A percentile compares a stretch with the other conserved stretches of the same genome.
These are phyloP conservation scores for Colletes latitarsis DNA, from an alignment of 1,140 invertebrate genomes.

Conservation along the genomic window DNA sequence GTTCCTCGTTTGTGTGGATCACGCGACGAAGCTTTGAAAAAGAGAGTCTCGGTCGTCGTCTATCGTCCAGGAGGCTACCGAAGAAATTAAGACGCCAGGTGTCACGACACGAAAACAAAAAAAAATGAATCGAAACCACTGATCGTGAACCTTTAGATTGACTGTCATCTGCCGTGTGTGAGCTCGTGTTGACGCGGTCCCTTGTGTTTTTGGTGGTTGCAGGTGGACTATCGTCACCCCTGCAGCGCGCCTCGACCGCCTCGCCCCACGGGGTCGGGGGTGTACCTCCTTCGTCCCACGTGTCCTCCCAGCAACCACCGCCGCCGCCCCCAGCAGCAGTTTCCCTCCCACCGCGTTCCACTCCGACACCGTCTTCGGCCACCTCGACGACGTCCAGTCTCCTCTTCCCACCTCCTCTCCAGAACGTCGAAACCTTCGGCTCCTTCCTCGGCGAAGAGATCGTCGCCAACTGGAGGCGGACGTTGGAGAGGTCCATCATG, in stretches of 20 bases:
- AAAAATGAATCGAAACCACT: not conserved
- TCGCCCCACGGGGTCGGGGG: constrained; percentile 79
- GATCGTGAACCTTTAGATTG: constrained; percentile 40
- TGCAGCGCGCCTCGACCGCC: constrained; percentile 80
- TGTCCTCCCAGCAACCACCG: constrained; percentile 77
- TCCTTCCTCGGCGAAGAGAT: constrained; percentile 89
- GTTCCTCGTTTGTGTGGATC: constrained; percentile 63
- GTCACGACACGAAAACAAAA: constrained; percentile 44
- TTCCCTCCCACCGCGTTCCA: constrained; percentile 76
- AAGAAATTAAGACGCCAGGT: constrained; percentile 20
- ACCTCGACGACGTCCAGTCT: constrained; percentile 80
- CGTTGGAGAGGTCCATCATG: constrained; percentile 85
- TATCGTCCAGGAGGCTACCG: constrained; percentile 40
- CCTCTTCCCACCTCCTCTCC: constrained; percentile 83
- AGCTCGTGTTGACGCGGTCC: constrained; percentile 77
- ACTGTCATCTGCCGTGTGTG: constrained; percentile 45
- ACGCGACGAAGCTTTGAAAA: constrained; percentile 73
- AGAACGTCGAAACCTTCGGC: constrained; percentile 87
- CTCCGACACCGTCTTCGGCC: constrained; percentile 81
- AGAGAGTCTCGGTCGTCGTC: constrained; percentile 74
- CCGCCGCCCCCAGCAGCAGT: constrained; percentile 60
- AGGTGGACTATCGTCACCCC: constrained; percentile 81
- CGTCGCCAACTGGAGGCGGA: constrained; percentile 88
- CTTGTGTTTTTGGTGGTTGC: constrained; percentile 80
- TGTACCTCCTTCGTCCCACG: constrained; percentile 77